Base-by-base conservation (phyloP, 2,797 vertebrate genomes). In the Eulemur coronatus region DNA sequence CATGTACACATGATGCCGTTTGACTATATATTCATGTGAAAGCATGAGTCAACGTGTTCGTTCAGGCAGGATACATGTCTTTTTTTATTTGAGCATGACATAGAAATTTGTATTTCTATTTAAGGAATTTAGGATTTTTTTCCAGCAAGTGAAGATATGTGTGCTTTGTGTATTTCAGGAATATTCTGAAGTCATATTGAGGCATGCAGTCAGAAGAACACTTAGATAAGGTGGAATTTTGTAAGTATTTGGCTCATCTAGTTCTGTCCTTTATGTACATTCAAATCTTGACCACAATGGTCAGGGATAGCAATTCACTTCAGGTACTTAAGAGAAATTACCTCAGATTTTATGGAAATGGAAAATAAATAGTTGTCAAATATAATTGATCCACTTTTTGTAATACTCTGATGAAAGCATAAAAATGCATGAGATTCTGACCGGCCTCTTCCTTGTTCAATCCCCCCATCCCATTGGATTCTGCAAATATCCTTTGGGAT, bases 81-180 rank as follows among this genome's bases (percentile, higher is more conserved):
- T 35, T 46, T 50, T 81, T 63, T 14, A 38, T 84, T 41, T 76
- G 59, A 69, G 46, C 18, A 13, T 8, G 28, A 86, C 82, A 82
- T 48, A 30, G n/a, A 70, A 88, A 65, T 41, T 38, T 88, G 46
- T 28, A 48, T 57, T 89, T 67, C 24, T 38, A 76, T 72, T 91
- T 87, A 84, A 90, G 70, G 17, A 94, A 79, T 84, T 80, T 72
- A 79, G 41, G 7, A 73, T 87, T 79, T 65, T 65, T 88, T 79
- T 2, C 18, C 41, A 52, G 4, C 9, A 79, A 65, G 46, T 78
- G 63, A 84, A 72, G 12, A 72, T 57, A 73, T 73, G 7, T 72
- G 11, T 55, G 41, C 48, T 65, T 91, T 50, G 43, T 78, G 33
- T 55, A 24, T 6, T 65, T 78, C 18, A 61, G 30, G 26, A 14